Evolutionary conservation across 2,797 vertebrate genomes (phyloP).

Genomic region (Acanthurus lineatus): DNA sequence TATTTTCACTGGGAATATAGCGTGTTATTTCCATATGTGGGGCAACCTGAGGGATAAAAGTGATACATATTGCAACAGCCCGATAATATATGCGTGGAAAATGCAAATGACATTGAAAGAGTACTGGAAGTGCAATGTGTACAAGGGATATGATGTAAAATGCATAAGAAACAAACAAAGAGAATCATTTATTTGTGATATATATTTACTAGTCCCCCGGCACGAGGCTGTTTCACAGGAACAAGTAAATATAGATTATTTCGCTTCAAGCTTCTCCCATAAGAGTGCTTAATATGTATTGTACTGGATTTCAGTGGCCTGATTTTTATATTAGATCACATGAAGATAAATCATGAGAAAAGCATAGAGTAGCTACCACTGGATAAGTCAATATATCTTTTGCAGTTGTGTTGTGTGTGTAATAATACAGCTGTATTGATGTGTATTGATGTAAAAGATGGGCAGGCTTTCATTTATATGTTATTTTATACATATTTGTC

Average conservation of each 20-base stretch:
- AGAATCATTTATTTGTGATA: slow-evolving; percentile 63
- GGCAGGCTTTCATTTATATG: no score
- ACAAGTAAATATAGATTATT: slow-evolving; percentile 69
- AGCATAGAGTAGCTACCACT: not conserved
- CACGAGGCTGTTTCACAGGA: slow-evolving; percentile 47
- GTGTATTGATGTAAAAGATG: no score
- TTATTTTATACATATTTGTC: no score
- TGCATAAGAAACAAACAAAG: slow-evolving; percentile 64
- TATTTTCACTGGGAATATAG: slow-evolving; percentile 64
- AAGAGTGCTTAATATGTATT: slow-evolving; percentile 50
- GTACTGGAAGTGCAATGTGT: slow-evolving; percentile 51
- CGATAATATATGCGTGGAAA: slow-evolving; percentile 64
- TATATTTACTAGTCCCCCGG: slow-evolving; percentile 42
- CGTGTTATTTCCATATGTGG: slow-evolving; percentile 62
- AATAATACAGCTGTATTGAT: not conserved
- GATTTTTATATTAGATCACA: slow-evolving; percentile 27
- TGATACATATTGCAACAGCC: slow-evolving; percentile 69
- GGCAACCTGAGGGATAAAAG: slow-evolving; percentile 60
- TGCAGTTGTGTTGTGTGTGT: not conserved
- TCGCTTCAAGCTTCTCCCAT: slow-evolving; percentile 55
- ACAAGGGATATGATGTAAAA: slow-evolving; percentile 50
- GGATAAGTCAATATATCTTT: slow-evolving; percentile 1
- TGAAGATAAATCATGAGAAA: slow-evolving; percentile 34
- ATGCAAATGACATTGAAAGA: slow-evolving; percentile 69
- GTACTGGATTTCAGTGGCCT: slow-evolving; percentile 48